Evolutionary conservation across 2,797 vertebrate species (phyloP).

Genomic region (Stomatorhinus walkeri): DNA sequence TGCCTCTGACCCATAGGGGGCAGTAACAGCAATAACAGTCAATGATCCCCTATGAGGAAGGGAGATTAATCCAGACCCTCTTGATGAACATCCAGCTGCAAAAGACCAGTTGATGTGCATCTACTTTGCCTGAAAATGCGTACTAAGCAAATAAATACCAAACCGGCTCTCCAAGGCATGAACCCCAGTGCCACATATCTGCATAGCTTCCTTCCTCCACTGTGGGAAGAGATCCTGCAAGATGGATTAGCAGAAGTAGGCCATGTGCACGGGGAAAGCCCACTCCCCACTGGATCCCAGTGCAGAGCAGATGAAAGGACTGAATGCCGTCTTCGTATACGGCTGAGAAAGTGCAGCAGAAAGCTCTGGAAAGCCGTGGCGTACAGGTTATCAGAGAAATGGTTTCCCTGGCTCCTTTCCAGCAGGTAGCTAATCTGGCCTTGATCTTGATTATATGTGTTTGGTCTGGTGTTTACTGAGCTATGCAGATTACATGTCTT

Average conservation of each 20-base stretch:
- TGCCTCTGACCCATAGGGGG: neutral
- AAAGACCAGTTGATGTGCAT: neutral
- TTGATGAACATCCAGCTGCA: neutral
- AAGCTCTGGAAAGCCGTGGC: neutral
- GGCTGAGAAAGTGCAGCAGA: neutral
- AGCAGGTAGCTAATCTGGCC: neutral
- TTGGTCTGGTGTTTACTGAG: neutral
- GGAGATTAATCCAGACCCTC: neutral
- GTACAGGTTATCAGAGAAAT: neutral
- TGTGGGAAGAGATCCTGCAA: neutral
- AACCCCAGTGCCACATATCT: neutral
- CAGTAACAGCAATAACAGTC: neutral
- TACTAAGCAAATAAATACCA: neutral
- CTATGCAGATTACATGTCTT: neutral
- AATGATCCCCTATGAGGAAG: neutral
- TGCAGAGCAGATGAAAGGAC: neutral
- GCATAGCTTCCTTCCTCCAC: neutral
- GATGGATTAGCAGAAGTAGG: constrained; percentile 4
- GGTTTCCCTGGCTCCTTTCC: neutral
- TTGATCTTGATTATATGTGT: neutral
- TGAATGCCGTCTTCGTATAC: neutral
- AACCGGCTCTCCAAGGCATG: neutral
- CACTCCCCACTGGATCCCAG: neutral
- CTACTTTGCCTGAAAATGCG: neutral
- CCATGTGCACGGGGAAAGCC: neutral